Base-by-base conservation (phyloP, 2,797 vertebrate species). In the Prunella strophiata region DNA sequence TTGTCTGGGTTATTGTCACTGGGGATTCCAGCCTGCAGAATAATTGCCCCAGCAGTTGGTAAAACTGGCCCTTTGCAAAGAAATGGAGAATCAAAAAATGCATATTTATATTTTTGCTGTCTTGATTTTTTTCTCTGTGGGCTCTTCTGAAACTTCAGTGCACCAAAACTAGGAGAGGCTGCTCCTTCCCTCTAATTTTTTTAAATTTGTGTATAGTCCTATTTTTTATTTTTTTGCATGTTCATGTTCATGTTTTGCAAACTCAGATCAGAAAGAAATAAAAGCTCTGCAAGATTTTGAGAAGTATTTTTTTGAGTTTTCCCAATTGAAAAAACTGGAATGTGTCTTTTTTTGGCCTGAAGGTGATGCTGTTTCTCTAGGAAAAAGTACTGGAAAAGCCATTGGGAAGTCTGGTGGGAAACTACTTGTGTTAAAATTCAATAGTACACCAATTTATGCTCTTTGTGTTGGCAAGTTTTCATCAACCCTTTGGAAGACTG, bases 291-390 rank as follows among this genome's bases (percentile, higher is more conserved):
- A 45, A 38, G 32, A 11, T 27, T 79, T 66, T 51, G 11, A 47
- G 9, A 67, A n/a, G 16, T 14, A 54, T 59, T 73, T 71, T 9
- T 84, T 61, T 7, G 51, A 43, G 21, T n/a, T 86, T 89, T 73
- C 52, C 57, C 3, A 3, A 7, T 25, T 45, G 22, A 61, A 55
- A 26, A 71, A 58, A 65, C 18, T 16, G n/a, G 52, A 58, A 51
- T 83, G 27, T 70, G 50, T 82, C n/a, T 11, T 62, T 77, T 21
- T 88, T 85, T 38, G 65, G 82, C 83, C 97, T 85, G 94, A 91
- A 97, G 97, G 96, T 96, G 98, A 95, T 94, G 95, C 96, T 97
- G 65, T 98, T 97, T 97, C 96, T 84, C 95, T 79, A 97, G 94
- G 71, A 95, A 97, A 94, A 88, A 83, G 3, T 8, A 0, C 13